phyloP scores from a whole-genome alignment of 2,113 vertebrate genomes.

The Leuciscus idus region DNA sequence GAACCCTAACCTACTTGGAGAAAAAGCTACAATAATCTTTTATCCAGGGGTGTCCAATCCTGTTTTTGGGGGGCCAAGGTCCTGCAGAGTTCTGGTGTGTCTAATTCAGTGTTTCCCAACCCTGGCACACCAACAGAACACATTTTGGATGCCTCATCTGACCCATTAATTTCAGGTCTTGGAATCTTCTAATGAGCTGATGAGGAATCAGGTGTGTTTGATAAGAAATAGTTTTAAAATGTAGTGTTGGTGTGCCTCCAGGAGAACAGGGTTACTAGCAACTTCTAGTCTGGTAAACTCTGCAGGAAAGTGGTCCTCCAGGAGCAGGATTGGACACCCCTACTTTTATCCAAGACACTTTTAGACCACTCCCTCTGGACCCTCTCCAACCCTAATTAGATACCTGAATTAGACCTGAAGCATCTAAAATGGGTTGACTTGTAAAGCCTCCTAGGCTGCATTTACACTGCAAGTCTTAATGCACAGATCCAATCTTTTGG shows the following conservation, averaged over 20 bases:
- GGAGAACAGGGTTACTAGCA: not conserved
- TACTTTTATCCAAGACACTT: not conserved
- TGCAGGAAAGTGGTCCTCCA: not conserved
- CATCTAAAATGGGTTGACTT: not conserved
- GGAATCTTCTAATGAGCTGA: too few relatives aligned
- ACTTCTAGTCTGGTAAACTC: not conserved
- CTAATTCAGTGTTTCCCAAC: too few relatives aligned
- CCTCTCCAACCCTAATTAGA: not conserved
- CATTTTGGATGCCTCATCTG: too few relatives aligned
- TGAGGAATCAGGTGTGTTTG: too few relatives aligned
- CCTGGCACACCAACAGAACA: too few relatives aligned
- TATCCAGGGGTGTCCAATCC: not conserved
- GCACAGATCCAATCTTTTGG: too few relatives aligned
- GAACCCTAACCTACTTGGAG: not conserved
- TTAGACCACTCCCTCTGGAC: not conserved
- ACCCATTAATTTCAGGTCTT: too few relatives aligned
- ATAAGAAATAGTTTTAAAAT: too few relatives aligned
- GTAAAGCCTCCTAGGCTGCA: too few relatives aligned
- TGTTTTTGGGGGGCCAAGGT: not conserved
- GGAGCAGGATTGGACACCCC: not conserved
- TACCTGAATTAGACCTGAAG: not conserved
- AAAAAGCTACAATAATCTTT: not conserved
- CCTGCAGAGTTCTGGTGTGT: not conserved
- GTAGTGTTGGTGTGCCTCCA: too few relatives aligned
- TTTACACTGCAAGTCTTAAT: too few relatives aligned